These are phyloP conservation scores for Tiphia femorata DNA, from an alignment of 2,888 invertebrate species.

Conservation along the genomic window DNA sequence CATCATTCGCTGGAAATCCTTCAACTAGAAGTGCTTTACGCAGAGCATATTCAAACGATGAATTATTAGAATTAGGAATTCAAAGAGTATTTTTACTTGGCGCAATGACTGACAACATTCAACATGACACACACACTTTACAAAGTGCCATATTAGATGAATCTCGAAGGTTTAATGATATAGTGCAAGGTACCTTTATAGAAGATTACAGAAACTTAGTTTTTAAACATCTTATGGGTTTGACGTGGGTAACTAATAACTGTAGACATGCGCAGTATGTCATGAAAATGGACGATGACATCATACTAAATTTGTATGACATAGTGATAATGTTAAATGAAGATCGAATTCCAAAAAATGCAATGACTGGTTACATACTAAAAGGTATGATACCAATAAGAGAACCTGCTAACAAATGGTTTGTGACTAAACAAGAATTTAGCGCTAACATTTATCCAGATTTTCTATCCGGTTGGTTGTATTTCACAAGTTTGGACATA, in stretches of 20 bases:
- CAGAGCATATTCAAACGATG: slow-evolving; percentile 74
- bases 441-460: slow-evolving; percentile 75
- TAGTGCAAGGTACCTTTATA: slow-evolving; percentile 81
- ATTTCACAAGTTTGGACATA: slow-evolving; percentile 78
- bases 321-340: slow-evolving; percentile 59
- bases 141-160: slow-evolving; percentile 76
- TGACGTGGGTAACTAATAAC: slow-evolving; percentile 78
- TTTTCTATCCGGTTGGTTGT: slow-evolving; percentile 89
- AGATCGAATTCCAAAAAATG: slow-evolving; percentile 9
- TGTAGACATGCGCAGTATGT: slow-evolving; percentile 76
- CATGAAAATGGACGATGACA: slow-evolving; percentile 88
- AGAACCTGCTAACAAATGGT: slow-evolving; percentile 83
- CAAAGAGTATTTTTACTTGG: slow-evolving; percentile 80
- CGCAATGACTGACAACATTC: slow-evolving; percentile 70
- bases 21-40: slow-evolving; percentile 80
- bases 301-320: slow-evolving; percentile 78
- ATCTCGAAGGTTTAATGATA: slow-evolving; percentile 75
- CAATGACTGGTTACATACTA: slow-evolving; percentile 78
- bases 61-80: slow-evolving; percentile 74
- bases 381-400: slow-evolving; percentile 77
- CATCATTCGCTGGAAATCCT: slow-evolving; percentile 82
- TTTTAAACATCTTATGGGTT: slow-evolving; percentile 85
- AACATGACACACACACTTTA: slow-evolving; percentile 63
- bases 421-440: slow-evolving; percentile 79
- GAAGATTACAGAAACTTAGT: slow-evolving; percentile 87